Base-by-base conservation (phyloP, 2,797 vertebrate genomes). In the Bradypodion ventrale region DNA sequence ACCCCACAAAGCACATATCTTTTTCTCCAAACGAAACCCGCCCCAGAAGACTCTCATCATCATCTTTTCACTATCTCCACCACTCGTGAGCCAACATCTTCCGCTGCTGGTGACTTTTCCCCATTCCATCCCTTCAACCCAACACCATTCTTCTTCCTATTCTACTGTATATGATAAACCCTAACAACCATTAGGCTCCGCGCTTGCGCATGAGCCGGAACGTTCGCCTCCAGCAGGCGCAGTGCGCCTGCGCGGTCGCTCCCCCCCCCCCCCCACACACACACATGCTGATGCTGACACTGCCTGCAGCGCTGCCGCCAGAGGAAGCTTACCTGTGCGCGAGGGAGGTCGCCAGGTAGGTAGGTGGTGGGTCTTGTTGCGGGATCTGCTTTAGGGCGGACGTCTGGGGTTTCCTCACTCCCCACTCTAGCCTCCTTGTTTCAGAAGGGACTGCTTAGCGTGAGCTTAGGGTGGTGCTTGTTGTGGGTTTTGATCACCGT, bases 171-270 rank as follows among this genome's bases (percentile, higher is more conserved):
- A n/a, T n/a, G n/a, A n/a, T n/a, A n/a, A n/a, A 83, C 80, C 37
- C 81, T 10, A 13, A 21, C 4, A 5, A 7, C 8, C 5, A 1
- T 0, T 2, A 2, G 15, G 1, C 2, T 7, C 16, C 21, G 88
- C 89, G 89, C 79, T 16, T n/a, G 85, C 2, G 87, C 68, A 3
- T 1, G 0, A n/a, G 46, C 3, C 1, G 29, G 3, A 27, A 16
- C 1, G 0, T 0, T 29, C 5, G 25, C 52, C 46, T 35, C 37
- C 7, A 23, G 35, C 7, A 23, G 35, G 27, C 29, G 29, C 81
- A 40, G 52, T 40, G 83, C 89, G 87, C 85, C 59, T 42, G 78
- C 89, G 83, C 59, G 15, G 10, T 4, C n/a, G 1, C 4, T n/a
- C 27, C 13, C 29, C 62, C 37, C n/a, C n/a, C n/a, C n/a, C n/a